Conservation (phyloP, 2,797 vertebrate genomes). For the Schizopygopsis pylzovi region DNA sequence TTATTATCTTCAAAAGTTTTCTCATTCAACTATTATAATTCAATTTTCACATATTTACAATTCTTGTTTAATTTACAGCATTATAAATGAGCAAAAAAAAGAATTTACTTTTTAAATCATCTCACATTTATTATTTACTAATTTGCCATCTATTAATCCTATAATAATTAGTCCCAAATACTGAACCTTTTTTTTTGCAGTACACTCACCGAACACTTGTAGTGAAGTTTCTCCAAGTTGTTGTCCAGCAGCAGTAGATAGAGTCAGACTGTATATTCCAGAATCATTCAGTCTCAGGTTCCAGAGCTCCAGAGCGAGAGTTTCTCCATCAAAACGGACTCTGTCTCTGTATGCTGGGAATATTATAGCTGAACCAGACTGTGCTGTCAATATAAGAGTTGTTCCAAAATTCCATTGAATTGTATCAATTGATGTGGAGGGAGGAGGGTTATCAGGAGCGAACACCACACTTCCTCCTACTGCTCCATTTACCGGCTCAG, state of each 20-base stretch:
- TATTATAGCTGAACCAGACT: accelerated
- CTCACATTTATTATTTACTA: not conserved
- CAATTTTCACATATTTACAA: not conserved
- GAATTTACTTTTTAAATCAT: not conserved
- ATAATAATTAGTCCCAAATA: not conserved
- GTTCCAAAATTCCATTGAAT: accelerated
- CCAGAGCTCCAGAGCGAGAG: not conserved
- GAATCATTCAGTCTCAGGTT: not conserved
- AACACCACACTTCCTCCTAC: not conserved
- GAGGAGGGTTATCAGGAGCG: not conserved
- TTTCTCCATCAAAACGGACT: not conserved
- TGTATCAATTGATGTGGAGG: accelerated
- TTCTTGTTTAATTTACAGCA: not conserved
- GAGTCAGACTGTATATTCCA: not conserved
- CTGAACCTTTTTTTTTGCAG: not conserved
- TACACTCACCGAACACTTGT: not conserved
- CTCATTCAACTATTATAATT: not conserved
- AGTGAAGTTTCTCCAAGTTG: not conserved
- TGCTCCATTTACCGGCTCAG: not conserved
- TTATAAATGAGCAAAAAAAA: not conserved
- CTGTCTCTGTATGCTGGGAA: accelerated
- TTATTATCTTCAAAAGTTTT: too few species aligned
- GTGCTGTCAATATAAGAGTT: accelerated
- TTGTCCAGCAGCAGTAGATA: accelerated
- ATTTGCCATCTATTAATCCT: too few species aligned